phyloP scores from a whole-genome alignment of 2,797 vertebrate genomes.

The Simalia tracyae region DNA sequence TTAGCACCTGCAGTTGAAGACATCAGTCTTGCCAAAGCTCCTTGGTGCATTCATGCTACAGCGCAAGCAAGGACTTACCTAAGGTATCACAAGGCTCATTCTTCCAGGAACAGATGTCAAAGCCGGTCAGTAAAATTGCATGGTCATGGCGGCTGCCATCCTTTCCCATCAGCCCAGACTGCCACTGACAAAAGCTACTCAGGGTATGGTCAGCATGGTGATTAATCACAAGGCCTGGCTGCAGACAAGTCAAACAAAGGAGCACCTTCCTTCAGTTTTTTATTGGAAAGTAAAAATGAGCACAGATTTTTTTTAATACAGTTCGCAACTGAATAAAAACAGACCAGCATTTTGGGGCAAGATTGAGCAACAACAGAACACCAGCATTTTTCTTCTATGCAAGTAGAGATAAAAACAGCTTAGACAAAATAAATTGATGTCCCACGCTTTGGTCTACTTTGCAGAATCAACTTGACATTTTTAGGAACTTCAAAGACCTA shows the following conservation, averaged over 20 bases:
- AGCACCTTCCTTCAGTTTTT: not conserved
- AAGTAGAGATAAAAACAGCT: not conserved
- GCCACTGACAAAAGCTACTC: slow-evolving; percentile 94
- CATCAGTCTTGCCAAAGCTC: not conserved
- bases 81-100: slow-evolving; percentile 91
- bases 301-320: not conserved
- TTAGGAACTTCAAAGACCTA: not conserved
- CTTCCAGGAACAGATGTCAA: slow-evolving; percentile 94
- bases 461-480: not conserved
- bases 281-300: not conserved
- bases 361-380: not conserved
- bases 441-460: not conserved
- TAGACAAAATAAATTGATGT: not conserved
- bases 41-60: no score
- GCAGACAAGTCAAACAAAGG: slow-evolving; percentile 10
- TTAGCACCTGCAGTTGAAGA: not conserved
- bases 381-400: not conserved
- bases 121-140: slow-evolving; percentile 87
- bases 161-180: slow-evolving; percentile 82
- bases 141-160: slow-evolving; percentile 88
- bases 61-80: slow-evolving; percentile 66
- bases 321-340: not conserved
- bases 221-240: slow-evolving; percentile 87
- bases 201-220: slow-evolving; percentile 91
- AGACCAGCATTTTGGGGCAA: not conserved